These are phyloP conservation scores for Sula dactylatra DNA, from an alignment of 2,113 vertebrate genomes.

Conservation along the genomic window DNA sequence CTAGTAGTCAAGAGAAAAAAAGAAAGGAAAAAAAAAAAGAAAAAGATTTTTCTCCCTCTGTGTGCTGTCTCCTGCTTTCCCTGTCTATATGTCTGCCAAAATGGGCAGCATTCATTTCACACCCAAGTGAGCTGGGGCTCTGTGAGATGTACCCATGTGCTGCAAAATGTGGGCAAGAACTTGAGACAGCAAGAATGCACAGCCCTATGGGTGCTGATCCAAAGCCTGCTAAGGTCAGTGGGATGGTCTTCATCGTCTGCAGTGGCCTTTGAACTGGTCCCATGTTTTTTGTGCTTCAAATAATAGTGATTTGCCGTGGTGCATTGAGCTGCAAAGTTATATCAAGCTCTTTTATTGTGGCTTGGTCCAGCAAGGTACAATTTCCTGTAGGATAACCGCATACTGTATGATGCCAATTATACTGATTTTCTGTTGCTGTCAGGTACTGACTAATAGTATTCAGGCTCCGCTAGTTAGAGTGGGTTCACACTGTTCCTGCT, in stretches of 20 bases:
- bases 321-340: neutral
- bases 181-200: neutral
- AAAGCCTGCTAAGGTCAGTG: neutral
- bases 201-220: neutral
- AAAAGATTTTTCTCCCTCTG: neutral
- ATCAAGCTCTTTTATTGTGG: neutral
- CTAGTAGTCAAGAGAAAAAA: neutral
- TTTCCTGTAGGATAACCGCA: neutral
- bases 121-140: neutral
- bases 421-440: neutral
- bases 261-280: neutral
- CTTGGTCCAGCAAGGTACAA: neutral
- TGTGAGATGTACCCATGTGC: neutral
- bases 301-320: neutral
- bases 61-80: neutral
- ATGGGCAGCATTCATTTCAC: neutral
- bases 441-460: neutral
- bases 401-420: neutral
- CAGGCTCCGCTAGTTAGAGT: neutral
- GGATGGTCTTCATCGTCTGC: neutral
- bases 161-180: neutral
- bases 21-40: neutral
- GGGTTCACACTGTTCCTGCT: neutral
- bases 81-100: neutral
- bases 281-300: neutral